Evolutionary conservation across 1,140 invertebrate species (phyloP).

Genomic region (Scaptomyza hsui): DNA sequence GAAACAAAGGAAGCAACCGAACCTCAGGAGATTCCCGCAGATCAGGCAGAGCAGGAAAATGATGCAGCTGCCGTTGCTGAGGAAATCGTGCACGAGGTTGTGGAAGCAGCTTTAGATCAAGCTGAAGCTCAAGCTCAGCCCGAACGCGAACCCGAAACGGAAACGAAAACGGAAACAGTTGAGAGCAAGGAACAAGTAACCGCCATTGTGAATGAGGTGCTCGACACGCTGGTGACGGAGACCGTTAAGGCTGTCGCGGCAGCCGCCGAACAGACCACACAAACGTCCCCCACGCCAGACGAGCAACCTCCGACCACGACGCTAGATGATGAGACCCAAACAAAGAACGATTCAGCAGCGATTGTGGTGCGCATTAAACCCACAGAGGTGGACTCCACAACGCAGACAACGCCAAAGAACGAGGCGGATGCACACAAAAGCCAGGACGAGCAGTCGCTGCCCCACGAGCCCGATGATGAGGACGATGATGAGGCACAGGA

Average conservation of each 20-base stretch:
- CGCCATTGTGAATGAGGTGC: conserved; percentile 71
- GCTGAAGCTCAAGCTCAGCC: conserved; percentile 14
- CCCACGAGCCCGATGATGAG: conserved; percentile 17
- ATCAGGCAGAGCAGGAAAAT: conserved; percentile 19
- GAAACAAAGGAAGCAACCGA: conserved; percentile 11
- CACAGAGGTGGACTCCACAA: conserved; percentile 76
- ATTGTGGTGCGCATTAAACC: conserved; percentile 46
- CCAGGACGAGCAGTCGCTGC: conserved; percentile 23
- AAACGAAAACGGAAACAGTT: conserved; percentile 1
- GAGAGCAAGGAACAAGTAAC: conserved; percentile 50
- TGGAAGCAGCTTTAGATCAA: conserved; percentile 62
- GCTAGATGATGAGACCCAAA: background rate
- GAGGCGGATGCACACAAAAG: conserved; percentile 50
- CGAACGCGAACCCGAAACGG: background rate
- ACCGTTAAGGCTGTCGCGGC: conserved; percentile 56
- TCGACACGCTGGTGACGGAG: conserved; percentile 67
- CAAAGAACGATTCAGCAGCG: conserved; percentile 5
- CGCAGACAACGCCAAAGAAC: conserved; percentile 78
- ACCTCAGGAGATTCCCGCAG: background rate
- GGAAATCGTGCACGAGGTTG: conserved; percentile 71
- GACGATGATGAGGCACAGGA: conserved; percentile 30
- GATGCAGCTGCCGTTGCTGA: conserved; percentile 55
- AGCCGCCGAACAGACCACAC: conserved; percentile 58
- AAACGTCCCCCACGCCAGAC: conserved; percentile 48
- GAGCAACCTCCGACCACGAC: background rate